Evolutionary conservation across 2,888 invertebrate species (phyloP), one percentile per base, ranked within the genome.

Genomic region (Protodeltote pygarga): DNA sequence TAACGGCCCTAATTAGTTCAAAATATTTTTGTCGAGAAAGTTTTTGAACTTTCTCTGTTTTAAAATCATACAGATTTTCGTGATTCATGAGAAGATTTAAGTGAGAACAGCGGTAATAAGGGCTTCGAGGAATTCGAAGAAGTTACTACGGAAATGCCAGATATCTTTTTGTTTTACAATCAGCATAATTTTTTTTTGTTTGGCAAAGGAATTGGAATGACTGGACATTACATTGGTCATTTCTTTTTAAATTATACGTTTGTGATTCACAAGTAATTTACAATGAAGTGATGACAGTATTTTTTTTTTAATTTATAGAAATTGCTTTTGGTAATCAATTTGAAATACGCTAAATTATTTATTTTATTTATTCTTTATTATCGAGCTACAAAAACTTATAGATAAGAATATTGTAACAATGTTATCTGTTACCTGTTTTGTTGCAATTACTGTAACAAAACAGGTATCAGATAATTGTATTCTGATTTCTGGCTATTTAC

Each of bases 1-100:
- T 1, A n/a, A 13, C 10, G 19, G 21, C 15, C 17, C 17, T 48
- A 51, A 57, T 62, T 48, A 38, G 15, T 27, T 40, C 8, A 1
- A 40, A 42, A 40, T 35, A 27, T 32, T n/a, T n/a, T n/a, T n/a
- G n/a, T 5, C 21, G 40, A 44, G 67, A 65, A 61, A 65, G 62
- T 44, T 44, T 14, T 15, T 5, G 13, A 38, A 34, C 64, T 57
- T 64, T 64, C 51, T 37, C 52, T 16, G 44, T 46, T 29, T 13
- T 25, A 29, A 39, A 17, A 21, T 33, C 19, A 8, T 19, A 14
- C 21, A 19, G 25, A 2, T 23, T 24, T 35, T 17, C 10, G 35
- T 63, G 44, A 54, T 33, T 59, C 53, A 68, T 31, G 5, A 9
- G 10, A 9, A 11, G 4, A 9, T 19, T 19, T 8, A 24, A 11